Percentiles rank a stretch among this genome's conserved stretches.
Conservation (phyloP, 2,113 vertebrate genomes). For the Hypomesus transpacificus region DNA sequence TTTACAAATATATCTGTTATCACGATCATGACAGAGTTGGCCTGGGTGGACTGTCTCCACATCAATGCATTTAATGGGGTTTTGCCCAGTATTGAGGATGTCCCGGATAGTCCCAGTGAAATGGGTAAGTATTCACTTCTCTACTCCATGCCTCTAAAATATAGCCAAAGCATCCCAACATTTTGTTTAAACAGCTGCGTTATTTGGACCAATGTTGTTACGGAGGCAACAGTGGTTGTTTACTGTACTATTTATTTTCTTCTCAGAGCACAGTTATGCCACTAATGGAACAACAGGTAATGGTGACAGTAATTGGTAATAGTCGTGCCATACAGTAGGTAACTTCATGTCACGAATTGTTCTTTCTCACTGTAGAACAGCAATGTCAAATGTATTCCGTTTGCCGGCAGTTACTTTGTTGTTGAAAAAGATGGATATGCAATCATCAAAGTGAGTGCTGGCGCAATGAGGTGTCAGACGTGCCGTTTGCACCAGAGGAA, state of each 20-base stretch:
- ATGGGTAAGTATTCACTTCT: background rate
- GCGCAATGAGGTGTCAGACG: background rate
- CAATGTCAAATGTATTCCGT: background rate
- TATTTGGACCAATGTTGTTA: background rate
- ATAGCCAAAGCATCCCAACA: too few species aligned
- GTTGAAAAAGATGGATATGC: background rate
- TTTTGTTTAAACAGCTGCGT: background rate
- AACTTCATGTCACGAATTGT: background rate
- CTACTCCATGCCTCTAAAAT: background rate
- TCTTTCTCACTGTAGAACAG: background rate
- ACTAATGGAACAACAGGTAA: background rate
- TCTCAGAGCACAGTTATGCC: background rate
- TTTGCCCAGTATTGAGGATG: background rate
- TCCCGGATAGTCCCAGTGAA: background rate
- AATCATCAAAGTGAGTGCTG: background rate
- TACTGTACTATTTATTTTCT: background rate
- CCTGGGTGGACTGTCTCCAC: background rate
- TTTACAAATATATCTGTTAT: background rate
- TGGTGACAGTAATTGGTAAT: background rate
- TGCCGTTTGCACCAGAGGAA: background rate
- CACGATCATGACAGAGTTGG: background rate
- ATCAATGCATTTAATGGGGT: slow-evolving; percentile 1
- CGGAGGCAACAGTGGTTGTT: background rate
- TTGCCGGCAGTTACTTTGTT: background rate
- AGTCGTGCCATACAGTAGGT: background rate